These are phyloP conservation scores for roundworm (Caenorhabditis elegans) DNA, from an alignment of 1,140 invertebrate genomes.

Conservation along the genomic window DNA sequence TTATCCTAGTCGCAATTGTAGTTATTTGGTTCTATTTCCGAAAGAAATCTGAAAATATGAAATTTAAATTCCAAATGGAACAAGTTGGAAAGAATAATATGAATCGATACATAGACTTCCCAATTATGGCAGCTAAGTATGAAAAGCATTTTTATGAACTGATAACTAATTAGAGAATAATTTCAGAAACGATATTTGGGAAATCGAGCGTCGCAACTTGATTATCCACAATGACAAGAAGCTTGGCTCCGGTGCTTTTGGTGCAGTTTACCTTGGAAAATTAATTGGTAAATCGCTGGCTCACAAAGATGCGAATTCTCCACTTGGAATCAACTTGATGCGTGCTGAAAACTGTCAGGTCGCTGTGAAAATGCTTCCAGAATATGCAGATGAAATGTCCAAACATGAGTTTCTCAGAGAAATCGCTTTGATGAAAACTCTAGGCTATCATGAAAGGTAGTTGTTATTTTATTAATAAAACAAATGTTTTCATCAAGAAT, in stretches of 20 bases:
- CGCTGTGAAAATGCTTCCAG: conserved; percentile 69
- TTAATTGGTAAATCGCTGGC: conserved; percentile 57
- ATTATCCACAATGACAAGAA: conserved; percentile 65
- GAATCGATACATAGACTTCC: conserved; percentile 58
- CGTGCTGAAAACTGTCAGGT: conserved; percentile 66
- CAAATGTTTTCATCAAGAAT: not conserved
- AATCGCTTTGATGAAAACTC: conserved; percentile 69
- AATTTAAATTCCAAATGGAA: conserved; percentile 18
- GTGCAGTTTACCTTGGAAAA: conserved; percentile 61
- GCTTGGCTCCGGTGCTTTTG: conserved; percentile 60
- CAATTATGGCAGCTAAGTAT: conserved; percentile 28
- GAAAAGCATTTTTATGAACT: not conserved
- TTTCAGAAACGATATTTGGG: conserved; percentile 60
- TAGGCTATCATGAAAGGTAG: conserved; percentile 67
- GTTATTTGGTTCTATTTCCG: conserved; percentile 40
- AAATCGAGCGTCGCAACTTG: conserved; percentile 62
- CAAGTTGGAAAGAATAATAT: conserved; percentile 52
- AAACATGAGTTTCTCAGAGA: conserved; percentile 68
- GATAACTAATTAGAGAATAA: not conserved
- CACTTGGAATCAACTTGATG: conserved; percentile 63
- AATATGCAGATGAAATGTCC: conserved; percentile 66
- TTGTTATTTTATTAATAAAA: not conserved
- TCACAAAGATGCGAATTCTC: conserved; percentile 60
- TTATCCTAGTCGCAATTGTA: conserved; percentile 47
- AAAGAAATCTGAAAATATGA: conserved; percentile 33